phyloP scores from a whole-genome alignment of 2,113 vertebrate species.

The Nibea albiflora region DNA sequence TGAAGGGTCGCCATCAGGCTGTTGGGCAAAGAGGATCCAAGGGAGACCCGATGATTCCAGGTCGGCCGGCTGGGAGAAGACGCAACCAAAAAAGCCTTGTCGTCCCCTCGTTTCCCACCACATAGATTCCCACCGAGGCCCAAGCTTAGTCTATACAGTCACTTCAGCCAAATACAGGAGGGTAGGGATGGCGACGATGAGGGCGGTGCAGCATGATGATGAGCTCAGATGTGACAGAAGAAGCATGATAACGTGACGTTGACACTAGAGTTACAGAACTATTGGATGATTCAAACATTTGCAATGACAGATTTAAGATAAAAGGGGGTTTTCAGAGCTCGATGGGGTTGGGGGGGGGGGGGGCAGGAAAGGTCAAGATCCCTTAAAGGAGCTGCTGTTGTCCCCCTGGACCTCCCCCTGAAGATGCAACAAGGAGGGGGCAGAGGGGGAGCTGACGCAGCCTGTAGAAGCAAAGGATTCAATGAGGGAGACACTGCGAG shows the following conservation, averaged over 20 bases:
- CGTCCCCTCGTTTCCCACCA: constrained; percentile 22
- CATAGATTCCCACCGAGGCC: constrained; percentile 29
- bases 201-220: neutral
- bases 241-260: constrained; percentile 2
- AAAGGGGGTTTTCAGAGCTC: neutral
- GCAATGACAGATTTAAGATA: constrained; percentile 24
- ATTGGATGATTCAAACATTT: constrained; percentile 25
- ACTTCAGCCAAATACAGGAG: constrained; percentile 34
- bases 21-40: constrained; percentile 12
- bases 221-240: constrained; percentile 24
- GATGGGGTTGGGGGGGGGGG: neutral
- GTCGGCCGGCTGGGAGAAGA: constrained; percentile 17
- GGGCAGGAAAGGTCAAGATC: constrained; percentile 32
- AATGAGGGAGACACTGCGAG: constrained; percentile 76
- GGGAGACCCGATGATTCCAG: constrained; percentile 15
- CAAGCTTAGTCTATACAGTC: constrained; percentile 53
- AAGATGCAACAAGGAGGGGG: constrained; percentile 44
- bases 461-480: constrained; percentile 69
- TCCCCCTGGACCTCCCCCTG: constrained; percentile 52
- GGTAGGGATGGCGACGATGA: neutral
- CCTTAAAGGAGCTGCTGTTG: constrained; percentile 41
- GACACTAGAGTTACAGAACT: constrained; percentile 1
- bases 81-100: constrained; percentile 1
- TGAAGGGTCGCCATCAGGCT: constrained; percentile 1
- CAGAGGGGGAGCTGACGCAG: constrained; percentile 53